Evolutionary conservation across 92 coral and sea anemone species (phyloP).

Genomic region (Diadumene lineata): DNA sequence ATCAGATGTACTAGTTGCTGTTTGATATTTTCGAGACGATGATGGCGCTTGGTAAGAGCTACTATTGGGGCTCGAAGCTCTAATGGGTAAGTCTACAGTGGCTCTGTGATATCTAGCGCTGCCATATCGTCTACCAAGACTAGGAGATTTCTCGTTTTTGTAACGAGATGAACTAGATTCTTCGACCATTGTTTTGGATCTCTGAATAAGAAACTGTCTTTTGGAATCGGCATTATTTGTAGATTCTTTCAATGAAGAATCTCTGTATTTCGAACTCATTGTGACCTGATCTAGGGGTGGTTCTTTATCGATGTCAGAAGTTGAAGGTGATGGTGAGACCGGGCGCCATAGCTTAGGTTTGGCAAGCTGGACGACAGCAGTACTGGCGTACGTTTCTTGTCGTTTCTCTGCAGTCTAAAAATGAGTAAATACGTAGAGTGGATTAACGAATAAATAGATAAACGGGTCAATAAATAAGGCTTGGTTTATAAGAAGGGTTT

Average conservation of each 20-base stretch:
- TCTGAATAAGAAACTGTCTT: constrained; percentile 24
- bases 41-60: constrained; percentile 6
- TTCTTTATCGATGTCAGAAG: not conserved
- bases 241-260: constrained; percentile 4
- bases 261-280: constrained; percentile 20
- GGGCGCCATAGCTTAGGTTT: constrained; percentile 2
- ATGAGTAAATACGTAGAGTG: not conserved
- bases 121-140: constrained; percentile 38
- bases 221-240: not conserved
- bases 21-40: constrained; percentile 11
- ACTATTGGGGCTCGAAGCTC: constrained; percentile 6
- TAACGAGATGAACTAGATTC: constrained; percentile 24
- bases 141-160: constrained; percentile 19
- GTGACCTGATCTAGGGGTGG: not conserved
- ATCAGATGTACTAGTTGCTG: not conserved
- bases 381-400: constrained; percentile 3
- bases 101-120: constrained; percentile 45
- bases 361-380: constrained; percentile 3
- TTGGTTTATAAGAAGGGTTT: too few species aligned
- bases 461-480: too few species aligned
- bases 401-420: not conserved
- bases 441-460: too few species aligned
- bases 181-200: constrained; percentile 48
- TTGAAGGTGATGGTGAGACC: not conserved
- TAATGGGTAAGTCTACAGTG: constrained; percentile 13